A percentile compares a stretch with the other conserved stretches of the same genome.
Conservation (phyloP, 2,888 invertebrate species). For the Sesia apiformis region DNA sequence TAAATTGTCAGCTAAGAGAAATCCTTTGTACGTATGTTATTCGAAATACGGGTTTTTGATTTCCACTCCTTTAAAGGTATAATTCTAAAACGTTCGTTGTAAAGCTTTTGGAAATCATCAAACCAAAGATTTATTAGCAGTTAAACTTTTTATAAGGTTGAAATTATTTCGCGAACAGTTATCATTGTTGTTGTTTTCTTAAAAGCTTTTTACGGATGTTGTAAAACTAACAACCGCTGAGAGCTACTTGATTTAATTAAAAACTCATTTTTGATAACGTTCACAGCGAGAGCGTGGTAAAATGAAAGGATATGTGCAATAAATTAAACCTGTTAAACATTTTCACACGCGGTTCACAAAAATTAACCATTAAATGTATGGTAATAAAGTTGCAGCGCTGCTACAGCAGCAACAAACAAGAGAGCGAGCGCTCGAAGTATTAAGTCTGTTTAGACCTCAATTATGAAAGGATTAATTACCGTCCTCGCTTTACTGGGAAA, state of each 20-base stretch:
- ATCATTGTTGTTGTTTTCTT: neutral
- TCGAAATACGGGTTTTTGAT: too few species aligned
- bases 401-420: conserved; percentile 26
- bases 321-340: conserved; percentile 35
- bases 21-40: too few species aligned
- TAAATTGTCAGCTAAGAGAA: too few species aligned
- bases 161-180: neutral
- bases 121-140: too few species aligned
- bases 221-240: neutral
- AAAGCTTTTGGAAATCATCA: too few species aligned
- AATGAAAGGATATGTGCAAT: conserved; percentile 6
- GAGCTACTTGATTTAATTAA: neutral
- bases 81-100: too few species aligned
- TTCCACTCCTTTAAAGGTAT: too few species aligned
- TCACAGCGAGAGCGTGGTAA: conserved; percentile 3
- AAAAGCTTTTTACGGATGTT: neutral
- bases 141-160: neutral
- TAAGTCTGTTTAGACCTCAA: conserved; percentile 33
- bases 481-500: conserved; percentile 39
- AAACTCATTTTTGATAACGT: neutral
- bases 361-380: conserved; percentile 42
- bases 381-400: conserved; percentile 30
- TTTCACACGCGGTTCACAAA: conserved; percentile 58
- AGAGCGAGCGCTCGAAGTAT: conserved; percentile 18
- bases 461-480: conserved; percentile 57